Base-by-base conservation (phyloP, 2,888 invertebrate genomes). In the Urechis unicinctus region DNA sequence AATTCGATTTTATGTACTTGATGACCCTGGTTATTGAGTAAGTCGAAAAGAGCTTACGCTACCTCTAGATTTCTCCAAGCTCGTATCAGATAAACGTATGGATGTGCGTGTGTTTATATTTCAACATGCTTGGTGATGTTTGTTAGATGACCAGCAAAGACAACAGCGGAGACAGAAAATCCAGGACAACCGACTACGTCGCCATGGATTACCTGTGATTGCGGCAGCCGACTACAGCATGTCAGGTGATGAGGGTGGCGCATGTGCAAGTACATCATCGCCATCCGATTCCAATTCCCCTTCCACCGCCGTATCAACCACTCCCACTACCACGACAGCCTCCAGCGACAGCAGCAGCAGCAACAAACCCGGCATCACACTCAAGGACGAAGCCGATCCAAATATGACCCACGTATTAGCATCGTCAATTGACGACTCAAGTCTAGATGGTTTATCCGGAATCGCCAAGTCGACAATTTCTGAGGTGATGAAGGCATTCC, bases 91-190 rank as follows among this genome's bases (percentile, higher is more conserved):
- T n/a, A n/a, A n/a, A n/a, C n/a, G n/a, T n/a, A n/a, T n/a, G n/a
- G n/a, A n/a, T n/a, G n/a, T n/a, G n/a, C n/a, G n/a, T n/a, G n/a
- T n/a, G n/a, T n/a, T n/a, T n/a, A n/a, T n/a, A n/a, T n/a, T n/a
- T n/a, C n/a, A n/a, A n/a, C n/a, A n/a, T n/a, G n/a, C n/a, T n/a
- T n/a, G 36, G 9, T 36, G 36, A 36, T 17, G 56, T 49, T 44
- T 62, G 62, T 3, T 66, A 73, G 73, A 68, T 64, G 72, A 72
- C 52, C 63, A 69, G 25, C 72, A 74, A 60, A 72, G 71, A 56
- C 63, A 67, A 49, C 55, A 65, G 13, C 60, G 74, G 9, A 69
- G 70, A 50, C 66, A 66, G 56, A 74, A 74, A 58, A 74, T 74
- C 50, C 67, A 72, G 25, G 68, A 68, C 30, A 74, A 74, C 61